Conservation (phyloP, 2,888 invertebrate species). For the Eudemis profundana region DNA sequence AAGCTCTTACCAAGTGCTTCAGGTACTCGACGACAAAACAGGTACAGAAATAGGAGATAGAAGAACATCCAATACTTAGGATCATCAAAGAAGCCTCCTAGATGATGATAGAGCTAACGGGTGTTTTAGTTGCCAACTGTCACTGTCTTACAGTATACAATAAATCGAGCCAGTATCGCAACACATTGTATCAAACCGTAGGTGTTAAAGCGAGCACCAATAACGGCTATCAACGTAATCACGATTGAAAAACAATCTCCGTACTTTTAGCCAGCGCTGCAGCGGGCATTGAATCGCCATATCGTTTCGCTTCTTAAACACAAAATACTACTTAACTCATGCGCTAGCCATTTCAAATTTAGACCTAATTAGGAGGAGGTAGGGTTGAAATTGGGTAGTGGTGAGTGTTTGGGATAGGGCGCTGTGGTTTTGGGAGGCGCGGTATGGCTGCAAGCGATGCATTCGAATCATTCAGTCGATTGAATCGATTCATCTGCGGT, state of each 20-base stretch:
- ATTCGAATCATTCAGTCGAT: slow-evolving; percentile 70
- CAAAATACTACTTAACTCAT: slow-evolving; percentile 11
- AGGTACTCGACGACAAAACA: no score
- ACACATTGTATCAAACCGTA: slow-evolving; percentile 27
- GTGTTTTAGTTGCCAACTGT: no score
- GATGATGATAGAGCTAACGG: no score
- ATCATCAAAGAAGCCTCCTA: no score
- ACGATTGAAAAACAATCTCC: slow-evolving; percentile 33
- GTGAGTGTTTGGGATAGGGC: not conserved
- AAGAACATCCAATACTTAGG: no score
- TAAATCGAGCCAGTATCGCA: slow-evolving; percentile 48
- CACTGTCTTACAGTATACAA: no score
- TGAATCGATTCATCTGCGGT: slow-evolving; percentile 70
- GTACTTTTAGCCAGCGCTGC: slow-evolving; percentile 25
- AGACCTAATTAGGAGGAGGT: not conserved
- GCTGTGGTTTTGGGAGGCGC: slow-evolving; percentile 11
- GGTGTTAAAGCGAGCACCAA: slow-evolving; percentile 19
- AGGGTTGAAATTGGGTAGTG: not conserved
- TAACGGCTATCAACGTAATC: slow-evolving; percentile 34
- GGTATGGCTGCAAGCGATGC: slow-evolving; percentile 53
- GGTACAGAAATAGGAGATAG: no score
- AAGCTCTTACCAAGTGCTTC: no score
- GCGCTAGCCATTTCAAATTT: not conserved
- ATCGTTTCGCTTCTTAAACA: slow-evolving; percentile 27
- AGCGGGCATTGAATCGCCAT: slow-evolving; percentile 30